Percentiles rank a stretch among this genome's conserved stretches.
Conservation (phyloP, 2,797 vertebrate genomes). For the Enteromius anoplus region DNA sequence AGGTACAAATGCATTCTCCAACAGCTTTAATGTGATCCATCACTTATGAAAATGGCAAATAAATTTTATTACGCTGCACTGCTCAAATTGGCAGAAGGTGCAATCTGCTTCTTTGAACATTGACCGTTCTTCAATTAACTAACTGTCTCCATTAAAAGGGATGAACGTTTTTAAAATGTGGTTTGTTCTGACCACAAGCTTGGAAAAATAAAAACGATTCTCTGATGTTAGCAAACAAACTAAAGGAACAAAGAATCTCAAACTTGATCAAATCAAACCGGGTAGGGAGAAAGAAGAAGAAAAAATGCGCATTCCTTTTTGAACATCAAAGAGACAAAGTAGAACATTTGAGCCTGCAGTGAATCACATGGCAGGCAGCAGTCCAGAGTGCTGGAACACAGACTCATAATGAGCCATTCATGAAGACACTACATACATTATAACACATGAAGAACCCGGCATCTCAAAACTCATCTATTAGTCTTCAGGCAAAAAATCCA, state of each 20-base stretch:
- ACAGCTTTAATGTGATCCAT: background rate
- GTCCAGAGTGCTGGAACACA: constrained; percentile 51
- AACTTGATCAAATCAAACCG: constrained; percentile 43
- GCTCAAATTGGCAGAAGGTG: background rate
- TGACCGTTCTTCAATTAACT: background rate
- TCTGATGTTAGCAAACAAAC: constrained; percentile 17
- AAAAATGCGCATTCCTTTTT: constrained; percentile 36
- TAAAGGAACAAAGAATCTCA: constrained; percentile 45
- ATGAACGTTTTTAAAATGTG: background rate
- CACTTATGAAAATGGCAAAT: background rate
- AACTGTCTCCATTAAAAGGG: background rate
- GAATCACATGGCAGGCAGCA: constrained; percentile 71
- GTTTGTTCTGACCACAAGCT: background rate
- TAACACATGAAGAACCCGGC: constrained; percentile 29
- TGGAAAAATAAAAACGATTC: background rate
- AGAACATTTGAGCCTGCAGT: constrained; percentile 53
- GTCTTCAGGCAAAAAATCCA: constrained; percentile 31
- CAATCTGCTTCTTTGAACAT: background rate
- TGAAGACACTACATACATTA: constrained; percentile 58
- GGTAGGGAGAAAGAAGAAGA: background rate
- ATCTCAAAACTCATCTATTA: constrained; percentile 47
- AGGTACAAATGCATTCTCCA: background rate
- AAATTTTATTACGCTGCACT: background rate
- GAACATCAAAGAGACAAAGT: constrained; percentile 65
- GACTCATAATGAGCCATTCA: constrained; percentile 73